These are phyloP conservation scores for Vimba vimba DNA, from an alignment of 2,113 vertebrate species.

Conservation along the genomic window DNA sequence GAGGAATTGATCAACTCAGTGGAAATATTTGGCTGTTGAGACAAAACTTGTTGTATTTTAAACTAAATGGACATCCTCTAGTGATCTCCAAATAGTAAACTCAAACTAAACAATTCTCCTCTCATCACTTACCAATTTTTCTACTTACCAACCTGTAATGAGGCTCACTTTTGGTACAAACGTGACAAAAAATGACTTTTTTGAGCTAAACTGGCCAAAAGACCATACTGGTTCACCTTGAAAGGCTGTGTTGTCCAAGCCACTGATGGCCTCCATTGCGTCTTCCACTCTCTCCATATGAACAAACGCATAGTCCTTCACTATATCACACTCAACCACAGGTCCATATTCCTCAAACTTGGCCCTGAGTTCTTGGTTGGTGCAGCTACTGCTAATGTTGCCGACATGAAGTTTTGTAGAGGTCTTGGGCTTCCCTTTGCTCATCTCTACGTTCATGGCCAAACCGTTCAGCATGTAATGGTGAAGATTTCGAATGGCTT, in stretches of 20 bases:
- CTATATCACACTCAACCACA: conserved; percentile 94
- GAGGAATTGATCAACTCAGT: background rate
- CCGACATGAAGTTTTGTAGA: conserved; percentile 95
- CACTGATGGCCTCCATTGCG: conserved; percentile 92
- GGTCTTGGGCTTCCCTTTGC: conserved; percentile 87
- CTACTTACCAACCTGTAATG: conserved; percentile 42
- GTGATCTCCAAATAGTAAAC: background rate
- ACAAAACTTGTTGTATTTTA: background rate
- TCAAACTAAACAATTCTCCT: background rate
- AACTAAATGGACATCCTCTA: background rate
- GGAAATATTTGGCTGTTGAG: background rate
- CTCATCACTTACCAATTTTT: conserved; percentile 37
- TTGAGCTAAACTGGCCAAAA: conserved; percentile 29
- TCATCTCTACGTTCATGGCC: conserved; percentile 93
- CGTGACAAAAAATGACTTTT: conserved; percentile 21
- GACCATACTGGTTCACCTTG: conserved; percentile 84
- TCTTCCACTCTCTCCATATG: conserved; percentile 97
- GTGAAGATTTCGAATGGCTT: conserved; percentile 92
- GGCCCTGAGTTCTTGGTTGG: conserved; percentile 91
- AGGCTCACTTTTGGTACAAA: conserved; percentile 27
- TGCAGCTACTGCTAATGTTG: conserved; percentile 86
- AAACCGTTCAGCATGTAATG: conserved; percentile 93
- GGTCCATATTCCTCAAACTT: conserved; percentile 93
- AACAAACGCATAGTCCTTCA: conserved; percentile 97
- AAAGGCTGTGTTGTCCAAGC: conserved; percentile 91